phyloP scores from a whole-genome alignment of 2,113 vertebrate species.

The Phrynosoma blainvillii region DNA sequence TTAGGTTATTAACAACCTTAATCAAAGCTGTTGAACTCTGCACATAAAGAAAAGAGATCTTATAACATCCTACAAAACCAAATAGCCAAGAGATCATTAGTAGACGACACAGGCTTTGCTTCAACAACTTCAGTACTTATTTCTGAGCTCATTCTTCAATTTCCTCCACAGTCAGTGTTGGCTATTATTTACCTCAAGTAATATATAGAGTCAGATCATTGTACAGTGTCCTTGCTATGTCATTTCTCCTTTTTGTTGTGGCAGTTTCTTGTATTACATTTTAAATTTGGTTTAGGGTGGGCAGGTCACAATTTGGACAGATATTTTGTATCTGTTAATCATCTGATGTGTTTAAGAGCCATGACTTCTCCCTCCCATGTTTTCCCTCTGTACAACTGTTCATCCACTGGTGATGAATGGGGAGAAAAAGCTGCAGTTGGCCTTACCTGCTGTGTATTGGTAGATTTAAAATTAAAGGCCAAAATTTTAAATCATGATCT shows the following conservation, averaged over 20 bases:
- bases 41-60: background rate
- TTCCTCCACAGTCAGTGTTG: background rate
- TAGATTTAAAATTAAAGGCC: background rate
- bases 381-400: background rate
- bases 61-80: background rate
- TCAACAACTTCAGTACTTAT: conserved; percentile 1
- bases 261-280: background rate
- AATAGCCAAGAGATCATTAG: conserved; percentile 15
- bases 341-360: background rate
- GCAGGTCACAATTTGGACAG: background rate
- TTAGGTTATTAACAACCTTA: conserved; percentile 22
- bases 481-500: background rate
- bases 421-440: background rate
- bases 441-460: background rate
- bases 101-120: background rate
- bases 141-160: conserved; percentile 3
- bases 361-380: background rate
- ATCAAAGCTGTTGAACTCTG: conserved; percentile 27
- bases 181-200: background rate
- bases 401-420: background rate
- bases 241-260: background rate
- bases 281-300: background rate
- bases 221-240: background rate
- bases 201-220: background rate
- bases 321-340: background rate